Evolutionary conservation across 2,797 vertebrate genomes (phyloP), one percentile per base, ranked within the genome.

Genomic region (Okamejei kenojei): DNA sequence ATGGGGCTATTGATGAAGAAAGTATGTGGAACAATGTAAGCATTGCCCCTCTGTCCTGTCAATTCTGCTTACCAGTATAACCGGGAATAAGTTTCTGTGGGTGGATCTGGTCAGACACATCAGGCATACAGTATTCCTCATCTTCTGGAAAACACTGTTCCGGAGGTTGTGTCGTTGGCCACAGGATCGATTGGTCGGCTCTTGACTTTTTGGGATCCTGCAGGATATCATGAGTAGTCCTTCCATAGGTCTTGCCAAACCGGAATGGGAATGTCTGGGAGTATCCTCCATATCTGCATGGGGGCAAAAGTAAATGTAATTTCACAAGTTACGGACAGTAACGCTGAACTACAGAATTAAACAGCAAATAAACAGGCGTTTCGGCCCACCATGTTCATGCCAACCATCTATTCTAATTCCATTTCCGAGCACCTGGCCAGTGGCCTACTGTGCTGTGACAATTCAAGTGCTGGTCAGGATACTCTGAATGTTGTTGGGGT

Each of bases 21-120:
- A 29, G 29, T 17, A 10, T 63, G 82, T 32, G 82, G 58, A 65
- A 38, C 58, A 32, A 65, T 63, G 29, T 15, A n/a, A 63, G 4
- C 4, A 5, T 32, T 63, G 58, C 58, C 21, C 17, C 29, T 7
- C 5, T 21, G 7, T 15, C 4, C 68, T n/a, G 26, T 21, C 1
- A 29, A 2, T n/a, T 0, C 58, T 23, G 76, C 90, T 76, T 38
- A 92, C 90, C 90, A 6, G 90, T 92, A 11, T 92, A 92, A 26
- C 90, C 90, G 0, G 90, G 71, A 58, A 92, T 6, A 0, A 92
- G 90, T n/a, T 92, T 92, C 45, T 92, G 68, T 92, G 68, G 68
- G 21, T 74, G 73, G 71, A 92, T 76, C 38, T 92, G 90, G 26
- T 92, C 90, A 2, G 90, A 92, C 45, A 74, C 68, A 92, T 58